Base-by-base conservation (phyloP, 2,888 invertebrate genomes). In the Eugnorisma glareosa region DNA sequence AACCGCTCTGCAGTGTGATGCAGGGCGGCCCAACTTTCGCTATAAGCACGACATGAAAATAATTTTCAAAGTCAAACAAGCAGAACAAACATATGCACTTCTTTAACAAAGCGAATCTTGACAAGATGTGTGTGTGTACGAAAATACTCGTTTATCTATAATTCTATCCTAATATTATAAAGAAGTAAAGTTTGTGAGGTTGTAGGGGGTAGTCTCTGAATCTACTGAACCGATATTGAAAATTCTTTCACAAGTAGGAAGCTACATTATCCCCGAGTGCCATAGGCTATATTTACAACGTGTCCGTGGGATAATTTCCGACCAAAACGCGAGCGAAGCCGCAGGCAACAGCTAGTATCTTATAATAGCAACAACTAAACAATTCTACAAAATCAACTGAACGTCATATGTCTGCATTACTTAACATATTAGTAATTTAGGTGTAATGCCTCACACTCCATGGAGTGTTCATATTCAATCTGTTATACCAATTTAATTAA, bases 401-500 rank as follows among this genome's bases (percentile, higher is more conserved):
- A 70, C n/a, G 63, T 82, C 40, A 79, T 63, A 68, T 64, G 13
- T 68, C 31, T 70, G 21, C 15, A 67, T 66, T 45, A 54, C 51
- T 67, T 70, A 72, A 73, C 40, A 64, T 75, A 51, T 28, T 57
- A 35, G 10, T 72, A 75, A 78, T 64, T 75, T 59, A 63, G 57
- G 35, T 63, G 35, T 40, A 77, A 79, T 63, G 28, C 59, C 59
- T 13, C 54, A 67, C 51, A 57, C 59, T 77, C 57, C 31, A 73
- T 48, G 48, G 37, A 71, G 64, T 67, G 72, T 79, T 75, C 69
- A 81, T 67, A 74, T 79, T 75, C 69, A 81, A 79, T 83, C 68
- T 66, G 67, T 59, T 78, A 72, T 76, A 72, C 74, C 82, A 78
- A 80, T 84, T 87, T 77, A 71, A 86, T 78, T 74, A 84, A 71